These are phyloP conservation scores for Dromas ardeola DNA, from an alignment of 2,113 vertebrate species.

Conservation along the genomic window DNA sequence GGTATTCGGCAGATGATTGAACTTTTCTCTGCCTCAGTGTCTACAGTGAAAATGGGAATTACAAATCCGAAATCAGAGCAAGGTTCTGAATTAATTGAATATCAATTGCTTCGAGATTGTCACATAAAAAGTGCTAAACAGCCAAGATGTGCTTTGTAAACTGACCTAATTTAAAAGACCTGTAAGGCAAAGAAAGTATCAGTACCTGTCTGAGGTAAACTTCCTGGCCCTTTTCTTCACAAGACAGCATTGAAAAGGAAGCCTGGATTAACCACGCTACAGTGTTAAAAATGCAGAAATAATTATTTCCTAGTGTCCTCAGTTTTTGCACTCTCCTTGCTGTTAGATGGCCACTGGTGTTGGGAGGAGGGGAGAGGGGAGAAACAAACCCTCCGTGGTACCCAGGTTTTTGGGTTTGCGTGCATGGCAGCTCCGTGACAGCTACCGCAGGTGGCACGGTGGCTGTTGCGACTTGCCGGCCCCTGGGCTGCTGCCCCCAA, in stretches of 20 bases:
- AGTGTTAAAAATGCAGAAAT: neutral
- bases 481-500: neutral
- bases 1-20: neutral
- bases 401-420: neutral
- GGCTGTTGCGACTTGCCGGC: neutral
- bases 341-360: neutral
- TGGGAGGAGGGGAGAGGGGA: neutral
- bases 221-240: neutral
- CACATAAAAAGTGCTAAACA: neutral
- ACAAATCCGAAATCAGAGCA: neutral
- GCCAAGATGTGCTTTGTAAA: neutral
- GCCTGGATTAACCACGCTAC: neutral
- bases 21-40: neutral
- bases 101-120: neutral
- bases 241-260: neutral
- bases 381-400: neutral
- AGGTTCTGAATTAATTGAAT: neutral
- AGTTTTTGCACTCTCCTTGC: neutral
- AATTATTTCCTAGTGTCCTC: neutral
- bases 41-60: neutral
- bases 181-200: neutral
- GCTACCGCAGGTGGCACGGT: accelerated
- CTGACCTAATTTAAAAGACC: neutral
- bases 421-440: neutral
- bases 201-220: neutral